A percentile compares a stretch with the other conserved stretches of the same genome.
phyloP scores from a whole-genome alignment of 2,113 vertebrate species.

The Litocranius walleri region DNA sequence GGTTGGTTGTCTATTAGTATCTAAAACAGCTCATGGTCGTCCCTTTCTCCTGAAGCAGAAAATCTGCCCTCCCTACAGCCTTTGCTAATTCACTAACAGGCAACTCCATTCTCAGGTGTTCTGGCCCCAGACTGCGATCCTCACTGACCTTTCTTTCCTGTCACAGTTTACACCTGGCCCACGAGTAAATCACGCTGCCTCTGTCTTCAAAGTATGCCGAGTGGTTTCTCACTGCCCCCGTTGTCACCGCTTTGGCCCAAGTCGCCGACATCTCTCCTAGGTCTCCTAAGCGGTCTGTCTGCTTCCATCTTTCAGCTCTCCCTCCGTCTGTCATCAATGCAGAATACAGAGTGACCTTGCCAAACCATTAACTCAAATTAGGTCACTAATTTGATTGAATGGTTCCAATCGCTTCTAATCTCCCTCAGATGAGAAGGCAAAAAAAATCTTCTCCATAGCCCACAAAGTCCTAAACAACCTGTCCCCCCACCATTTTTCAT shows the following conservation, averaged over 20 bases:
- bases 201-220: neutral
- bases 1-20: neutral
- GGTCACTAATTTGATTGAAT: slow-evolving; percentile 10
- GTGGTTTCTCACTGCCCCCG: neutral
- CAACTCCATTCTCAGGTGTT: neutral
- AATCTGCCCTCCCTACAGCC: neutral
- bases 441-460: neutral
- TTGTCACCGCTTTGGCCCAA: neutral
- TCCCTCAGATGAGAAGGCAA: neutral
- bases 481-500: neutral
- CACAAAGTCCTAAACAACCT: neutral
- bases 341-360: neutral
- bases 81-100: neutral
- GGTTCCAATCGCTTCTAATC: neutral
- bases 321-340: neutral
- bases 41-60: neutral
- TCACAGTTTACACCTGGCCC: neutral
- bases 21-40: neutral
- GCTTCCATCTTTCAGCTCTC: neutral
- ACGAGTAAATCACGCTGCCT: neutral
- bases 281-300: neutral
- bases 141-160: neutral
- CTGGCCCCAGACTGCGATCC: neutral
- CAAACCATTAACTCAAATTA: slow-evolving; percentile 4
- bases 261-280: neutral